Evolutionary conservation across 2,797 vertebrate genomes (phyloP).

Genomic region (Neomorphus geoffroyi): DNA sequence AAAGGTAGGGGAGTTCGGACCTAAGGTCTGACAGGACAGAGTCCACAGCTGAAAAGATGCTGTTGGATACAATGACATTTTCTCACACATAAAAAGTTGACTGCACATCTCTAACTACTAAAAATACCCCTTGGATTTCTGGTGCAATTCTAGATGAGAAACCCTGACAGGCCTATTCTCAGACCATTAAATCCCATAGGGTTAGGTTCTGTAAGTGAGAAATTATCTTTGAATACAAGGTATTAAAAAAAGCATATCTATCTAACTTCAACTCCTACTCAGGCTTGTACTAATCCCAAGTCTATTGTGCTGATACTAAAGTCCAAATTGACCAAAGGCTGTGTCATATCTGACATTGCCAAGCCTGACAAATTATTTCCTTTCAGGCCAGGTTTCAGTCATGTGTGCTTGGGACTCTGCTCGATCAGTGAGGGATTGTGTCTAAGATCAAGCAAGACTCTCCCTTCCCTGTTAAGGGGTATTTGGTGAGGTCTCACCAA

Average conservation of each 20-base stretch:
- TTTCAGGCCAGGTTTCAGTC: neutral
- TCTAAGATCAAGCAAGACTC: neutral
- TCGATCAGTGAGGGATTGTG: neutral
- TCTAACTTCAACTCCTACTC: neutral
- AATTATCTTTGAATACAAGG: neutral
- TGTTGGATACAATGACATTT: neutral
- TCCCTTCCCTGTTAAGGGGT: neutral
- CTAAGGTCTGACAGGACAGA: neutral
- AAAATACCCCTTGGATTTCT: neutral
- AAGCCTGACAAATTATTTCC: neutral
- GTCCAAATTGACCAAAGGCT: neutral
- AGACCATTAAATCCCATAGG: neutral
- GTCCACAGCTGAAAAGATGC: neutral
- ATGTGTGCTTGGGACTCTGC: neutral
- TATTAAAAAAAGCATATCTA: neutral
- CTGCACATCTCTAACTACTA: neutral
- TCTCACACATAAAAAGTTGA: neutral
- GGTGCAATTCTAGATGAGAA: neutral
- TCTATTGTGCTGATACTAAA: neutral
- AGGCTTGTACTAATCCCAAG: neutral
- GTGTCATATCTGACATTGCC: neutral
- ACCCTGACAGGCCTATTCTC: neutral
- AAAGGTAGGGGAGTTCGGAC: neutral
- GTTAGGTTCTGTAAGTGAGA: neutral
- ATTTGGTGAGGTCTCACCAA: neutral